These are phyloP conservation scores for Drosophila picticornis DNA, from an alignment of 2,888 invertebrate genomes.

Conservation along the genomic window DNA sequence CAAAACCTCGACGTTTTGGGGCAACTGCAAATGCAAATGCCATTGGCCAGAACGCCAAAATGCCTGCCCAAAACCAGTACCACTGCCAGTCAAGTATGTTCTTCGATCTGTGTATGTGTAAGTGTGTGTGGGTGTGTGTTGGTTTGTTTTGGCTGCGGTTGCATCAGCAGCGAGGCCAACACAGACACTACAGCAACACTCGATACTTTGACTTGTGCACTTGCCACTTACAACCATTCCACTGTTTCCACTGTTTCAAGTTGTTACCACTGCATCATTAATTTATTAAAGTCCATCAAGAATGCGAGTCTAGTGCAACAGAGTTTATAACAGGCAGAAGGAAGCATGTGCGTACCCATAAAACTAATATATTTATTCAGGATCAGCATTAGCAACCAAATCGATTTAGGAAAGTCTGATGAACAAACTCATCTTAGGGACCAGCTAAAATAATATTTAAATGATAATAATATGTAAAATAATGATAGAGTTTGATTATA, in stretches of 20 bases:
- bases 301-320: neutral
- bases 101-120: constrained; percentile 10
- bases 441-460: neutral
- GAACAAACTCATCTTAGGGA: neutral
- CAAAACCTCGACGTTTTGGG: constrained; percentile 54
- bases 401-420: neutral
- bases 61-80: constrained; percentile 31
- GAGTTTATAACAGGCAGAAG: neutral
- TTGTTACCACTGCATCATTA: neutral
- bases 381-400: neutral
- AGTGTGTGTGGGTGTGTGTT: neutral
- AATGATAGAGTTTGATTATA: neutral
- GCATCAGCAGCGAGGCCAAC: constrained; percentile 37
- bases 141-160: constrained; percentile 70
- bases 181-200: constrained; percentile 30
- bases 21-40: constrained; percentile 42
- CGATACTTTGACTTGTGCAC: constrained; percentile 34
- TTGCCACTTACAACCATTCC: constrained; percentile 8
- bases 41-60: constrained; percentile 31
- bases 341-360: neutral
- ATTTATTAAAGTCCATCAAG: neutral
- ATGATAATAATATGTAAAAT: neutral
- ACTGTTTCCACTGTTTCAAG: constrained; percentile 27
- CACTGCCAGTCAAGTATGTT: constrained; percentile 24
- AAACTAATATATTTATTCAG: neutral